A percentile compares a stretch with the other conserved stretches of the same genome.
phyloP scores from a whole-genome alignment of 2,113 vertebrate genomes.

The Embiotoca jacksoni region DNA sequence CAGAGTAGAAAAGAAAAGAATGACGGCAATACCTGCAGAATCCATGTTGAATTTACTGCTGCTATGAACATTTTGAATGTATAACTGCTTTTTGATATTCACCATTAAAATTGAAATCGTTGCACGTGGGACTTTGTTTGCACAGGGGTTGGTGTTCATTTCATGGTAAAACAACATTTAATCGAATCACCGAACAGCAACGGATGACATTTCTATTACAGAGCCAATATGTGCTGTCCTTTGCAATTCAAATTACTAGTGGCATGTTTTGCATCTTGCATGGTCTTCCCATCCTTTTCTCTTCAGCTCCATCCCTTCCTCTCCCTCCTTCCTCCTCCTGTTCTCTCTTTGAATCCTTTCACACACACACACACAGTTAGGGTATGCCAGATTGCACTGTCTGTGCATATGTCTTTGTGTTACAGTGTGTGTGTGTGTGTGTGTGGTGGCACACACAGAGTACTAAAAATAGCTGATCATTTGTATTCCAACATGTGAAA shows the following conservation, averaged over 20 bases:
- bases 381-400: slow-evolving; percentile 53
- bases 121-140: slow-evolving; percentile 5
- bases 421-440: slow-evolving; percentile 22
- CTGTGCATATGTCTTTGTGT: slow-evolving; percentile 26
- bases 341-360: slow-evolving; percentile 3
- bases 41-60: too few species aligned
- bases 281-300: slow-evolving; percentile 17
- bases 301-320: not conserved
- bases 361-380: slow-evolving; percentile 36
- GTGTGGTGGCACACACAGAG: slow-evolving; percentile 5
- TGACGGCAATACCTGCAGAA: not conserved
- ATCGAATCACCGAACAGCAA: slow-evolving; percentile 17
- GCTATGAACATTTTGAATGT: not conserved
- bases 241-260: slow-evolving; percentile 38
- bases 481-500: slow-evolving; percentile 41
- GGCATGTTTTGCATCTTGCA: slow-evolving; percentile 26
- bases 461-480: slow-evolving; percentile 63
- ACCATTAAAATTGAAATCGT: too few species aligned
- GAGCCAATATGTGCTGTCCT: slow-evolving; percentile 5
- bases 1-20: not conserved
- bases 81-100: slow-evolving; percentile 17
- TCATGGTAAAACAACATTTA: slow-evolving; percentile 3
- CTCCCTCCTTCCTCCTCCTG: slow-evolving; percentile 1
- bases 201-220: slow-evolving; percentile 38
- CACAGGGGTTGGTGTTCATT: not conserved